A percentile compares a stretch with the other conserved stretches of the same genome.
phyloP scores from a whole-genome alignment of 2,113 vertebrate genomes.

The Plectropomus leopardus region DNA sequence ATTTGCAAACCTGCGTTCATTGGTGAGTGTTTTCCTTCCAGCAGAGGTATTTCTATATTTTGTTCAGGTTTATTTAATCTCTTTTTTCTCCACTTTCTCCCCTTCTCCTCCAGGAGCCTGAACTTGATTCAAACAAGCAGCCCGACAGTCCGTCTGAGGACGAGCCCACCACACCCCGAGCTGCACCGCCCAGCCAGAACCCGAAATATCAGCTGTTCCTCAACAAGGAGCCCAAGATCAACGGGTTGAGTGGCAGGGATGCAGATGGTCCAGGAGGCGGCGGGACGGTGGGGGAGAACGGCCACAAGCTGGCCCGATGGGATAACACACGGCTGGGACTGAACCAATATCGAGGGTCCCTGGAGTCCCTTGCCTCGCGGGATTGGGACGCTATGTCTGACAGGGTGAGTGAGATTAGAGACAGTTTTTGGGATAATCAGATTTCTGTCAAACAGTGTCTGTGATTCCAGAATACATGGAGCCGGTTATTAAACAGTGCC shows the following conservation, averaged over 20 bases:
- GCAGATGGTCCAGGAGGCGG: constrained; percentile 57
- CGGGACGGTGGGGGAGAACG: constrained; percentile 57
- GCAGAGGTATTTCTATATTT: neutral
- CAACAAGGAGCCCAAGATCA: constrained; percentile 60
- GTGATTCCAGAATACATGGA: neutral
- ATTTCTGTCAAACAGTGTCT: neutral
- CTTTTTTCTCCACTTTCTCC: neutral
- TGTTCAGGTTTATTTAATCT: neutral
- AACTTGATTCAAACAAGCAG: constrained; percentile 72
- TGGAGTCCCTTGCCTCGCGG: constrained; percentile 81
- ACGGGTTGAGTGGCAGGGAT: constrained; percentile 68
- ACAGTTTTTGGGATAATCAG: constrained; percentile 7
- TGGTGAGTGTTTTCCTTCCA: neutral
- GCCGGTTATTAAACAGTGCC: constrained; percentile 54
- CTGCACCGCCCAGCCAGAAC: constrained; percentile 27
- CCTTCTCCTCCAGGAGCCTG: constrained; percentile 74
- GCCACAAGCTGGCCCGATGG: constrained; percentile 64
- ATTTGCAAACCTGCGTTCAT: no score
- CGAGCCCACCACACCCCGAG: constrained; percentile 57
- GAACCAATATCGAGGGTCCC: constrained; percentile 75
- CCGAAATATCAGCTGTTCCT: constrained; percentile 85
- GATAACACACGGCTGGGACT: constrained; percentile 61
- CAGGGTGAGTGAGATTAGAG: constrained; percentile 71
- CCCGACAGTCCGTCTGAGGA: constrained; percentile 74
- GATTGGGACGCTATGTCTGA: constrained; percentile 83